Conservation (phyloP, 2,797 vertebrate genomes). For the Sebastes minor region DNA sequence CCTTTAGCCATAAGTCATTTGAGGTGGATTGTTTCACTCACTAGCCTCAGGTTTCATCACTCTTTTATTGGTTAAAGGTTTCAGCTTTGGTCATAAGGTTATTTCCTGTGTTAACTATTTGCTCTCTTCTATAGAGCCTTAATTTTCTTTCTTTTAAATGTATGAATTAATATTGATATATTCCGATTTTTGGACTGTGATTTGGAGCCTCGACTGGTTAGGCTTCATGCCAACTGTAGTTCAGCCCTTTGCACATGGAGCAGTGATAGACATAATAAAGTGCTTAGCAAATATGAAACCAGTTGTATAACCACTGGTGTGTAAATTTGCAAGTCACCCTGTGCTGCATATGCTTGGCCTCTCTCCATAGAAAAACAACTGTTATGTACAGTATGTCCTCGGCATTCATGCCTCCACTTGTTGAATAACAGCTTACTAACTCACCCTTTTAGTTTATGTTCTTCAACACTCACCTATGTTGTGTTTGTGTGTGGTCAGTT, state of each 20-base stretch:
- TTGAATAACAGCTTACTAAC: conserved; percentile 2
- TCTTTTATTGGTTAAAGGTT: no score
- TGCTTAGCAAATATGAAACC: conserved; percentile 14
- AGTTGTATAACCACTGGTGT: conserved; percentile 34
- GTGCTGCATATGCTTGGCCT: conserved; percentile 37
- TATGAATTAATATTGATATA: neutral
- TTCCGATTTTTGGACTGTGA: neutral
- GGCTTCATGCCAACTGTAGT: conserved; percentile 4
- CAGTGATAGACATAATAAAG: conserved; percentile 1
- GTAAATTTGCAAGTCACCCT: conserved; percentile 63
- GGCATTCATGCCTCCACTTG: conserved; percentile 14
- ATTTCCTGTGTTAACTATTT: neutral
- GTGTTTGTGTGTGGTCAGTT: neutral
- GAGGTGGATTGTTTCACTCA: no score
- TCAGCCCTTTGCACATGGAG: neutral
- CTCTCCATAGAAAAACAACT: conserved; percentile 34
- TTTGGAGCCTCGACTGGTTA: neutral
- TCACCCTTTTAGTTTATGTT: neutral
- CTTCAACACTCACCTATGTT: no score
- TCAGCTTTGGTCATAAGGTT: no score
- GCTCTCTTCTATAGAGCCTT: neutral
- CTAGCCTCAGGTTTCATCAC: no score
- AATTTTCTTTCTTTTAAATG: no score
- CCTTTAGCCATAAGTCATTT: no score
- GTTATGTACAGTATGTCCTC: neutral